Evolutionary conservation across 1,140 invertebrate species (phyloP), one percentile per base, ranked within the genome.

Genomic region (Tribolium madens): DNA sequence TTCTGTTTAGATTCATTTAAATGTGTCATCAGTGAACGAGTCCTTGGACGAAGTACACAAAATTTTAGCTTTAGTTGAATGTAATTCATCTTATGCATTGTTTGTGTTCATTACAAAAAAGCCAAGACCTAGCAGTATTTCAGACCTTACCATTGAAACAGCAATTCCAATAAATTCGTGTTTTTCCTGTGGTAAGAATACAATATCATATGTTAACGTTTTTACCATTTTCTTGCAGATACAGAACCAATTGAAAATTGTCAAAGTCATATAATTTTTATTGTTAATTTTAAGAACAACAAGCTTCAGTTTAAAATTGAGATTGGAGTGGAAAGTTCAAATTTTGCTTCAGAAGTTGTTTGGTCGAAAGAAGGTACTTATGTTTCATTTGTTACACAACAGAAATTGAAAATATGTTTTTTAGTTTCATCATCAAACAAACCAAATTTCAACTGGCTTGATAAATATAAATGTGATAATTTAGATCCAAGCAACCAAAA

Each of bases 81-180:
- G 92, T 78, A 87, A 88, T 69, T 85, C 85, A 10, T 90, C 91
- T 36, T 88, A 88, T 84, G 92, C 90, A 79, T 86, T 93, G 78
- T 90, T 93, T 78, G 87, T 93, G 68, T 89, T 93, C 78, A 86
- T 88, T 46, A 87, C 88, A 18, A 87, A 89, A 7, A 87, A 87
- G 80, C 87, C 84, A 79, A 90, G 90, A 79, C 92, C 92, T 7
- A 88, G 88, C 84, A 89, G 89, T 17, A 90, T 92, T 75, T 90
- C 90, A 14, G 93, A 94, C 86, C 85, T 94, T 77, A 89, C 90
- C 5, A 89, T 94, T 82, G 93, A 94, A 86, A 89, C 89, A 83
- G 89, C 92, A 47, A 87, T 95, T 79, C 92, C 93, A n/a, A 90
- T 95, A 60, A 91, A 94, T 86, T 88, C 89, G 78, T 90, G 90